These are phyloP conservation scores for Hedychridium roseum DNA, from an alignment of 2,888 invertebrate species.

Conservation along the genomic window DNA sequence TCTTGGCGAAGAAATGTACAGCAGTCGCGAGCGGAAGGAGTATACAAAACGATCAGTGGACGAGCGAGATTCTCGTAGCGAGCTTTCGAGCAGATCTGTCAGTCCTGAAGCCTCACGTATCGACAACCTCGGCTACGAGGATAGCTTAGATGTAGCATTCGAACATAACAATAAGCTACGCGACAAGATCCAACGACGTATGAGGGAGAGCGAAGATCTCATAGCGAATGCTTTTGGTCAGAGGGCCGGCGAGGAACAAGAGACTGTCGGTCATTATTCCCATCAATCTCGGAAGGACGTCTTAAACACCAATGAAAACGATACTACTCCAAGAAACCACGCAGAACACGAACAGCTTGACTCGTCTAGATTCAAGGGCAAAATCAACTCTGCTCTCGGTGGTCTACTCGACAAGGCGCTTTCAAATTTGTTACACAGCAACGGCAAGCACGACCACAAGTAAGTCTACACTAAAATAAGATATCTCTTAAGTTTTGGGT, in stretches of 20 bases:
- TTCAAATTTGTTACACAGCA: conserved; percentile 55
- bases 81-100: conserved; percentile 49
- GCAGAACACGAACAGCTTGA: conserved; percentile 26
- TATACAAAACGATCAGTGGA: conserved; percentile 44
- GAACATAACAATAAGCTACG: conserved; percentile 61
- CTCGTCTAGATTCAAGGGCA: conserved; percentile 42
- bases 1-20: conserved; percentile 59
- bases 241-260: conserved; percentile 30
- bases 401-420: conserved; percentile 54
- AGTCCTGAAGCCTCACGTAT: conserved; percentile 49
- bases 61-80: conserved; percentile 34
- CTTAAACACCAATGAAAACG: conserved; percentile 30
- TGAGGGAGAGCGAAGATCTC: conserved; percentile 59
- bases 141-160: conserved; percentile 60
- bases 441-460: conserved; percentile 59
- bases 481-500: too few relatives aligned
- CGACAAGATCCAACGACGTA: conserved; percentile 59
- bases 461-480: too few relatives aligned
- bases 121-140: conserved; percentile 58
- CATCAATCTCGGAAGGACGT: conserved; percentile 16
- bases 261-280: conserved; percentile 18
- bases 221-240: conserved; percentile 55
- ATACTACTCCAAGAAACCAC: too few relatives aligned
- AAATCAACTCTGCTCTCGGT: conserved; percentile 45
- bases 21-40: conserved; percentile 45